Conservation (phyloP, 2,113 vertebrate genomes). For the Hiodon tergisus region DNA sequence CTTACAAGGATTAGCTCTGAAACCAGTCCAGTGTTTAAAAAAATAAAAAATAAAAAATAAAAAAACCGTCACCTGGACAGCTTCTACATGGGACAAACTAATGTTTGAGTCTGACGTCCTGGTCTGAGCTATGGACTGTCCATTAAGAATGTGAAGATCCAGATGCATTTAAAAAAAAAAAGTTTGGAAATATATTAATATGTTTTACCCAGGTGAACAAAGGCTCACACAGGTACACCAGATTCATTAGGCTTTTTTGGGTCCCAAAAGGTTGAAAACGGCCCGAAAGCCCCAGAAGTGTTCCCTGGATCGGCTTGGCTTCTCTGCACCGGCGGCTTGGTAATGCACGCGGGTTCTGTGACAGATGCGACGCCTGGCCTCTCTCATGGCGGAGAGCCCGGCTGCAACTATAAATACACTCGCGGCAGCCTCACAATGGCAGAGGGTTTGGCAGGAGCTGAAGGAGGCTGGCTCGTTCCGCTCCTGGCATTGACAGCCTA, state of each 20-base stretch:
- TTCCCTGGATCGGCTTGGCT: background rate
- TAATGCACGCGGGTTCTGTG: background rate
- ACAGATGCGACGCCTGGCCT: background rate
- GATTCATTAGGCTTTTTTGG: background rate
- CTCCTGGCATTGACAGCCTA: conserved; percentile 29
- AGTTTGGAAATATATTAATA: background rate
- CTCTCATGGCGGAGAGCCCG: conserved; percentile 16
- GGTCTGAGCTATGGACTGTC: background rate
- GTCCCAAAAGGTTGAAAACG: background rate
- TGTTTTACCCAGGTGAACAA: conserved; percentile 21
- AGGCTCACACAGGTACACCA: conserved; percentile 23
- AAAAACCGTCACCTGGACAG: too few species aligned
- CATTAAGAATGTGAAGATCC: too few species aligned
- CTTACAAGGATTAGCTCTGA: too few species aligned
- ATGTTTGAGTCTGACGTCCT: background rate
- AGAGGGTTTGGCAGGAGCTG: background rate
- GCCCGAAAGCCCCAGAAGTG: background rate
- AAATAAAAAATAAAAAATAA: too few species aligned
- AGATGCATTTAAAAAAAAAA: too few species aligned
- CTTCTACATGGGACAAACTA: background rate
- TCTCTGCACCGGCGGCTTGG: background rate
- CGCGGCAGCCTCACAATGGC: conserved; percentile 8
- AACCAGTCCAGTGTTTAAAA: too few species aligned
- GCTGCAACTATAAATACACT: conserved; percentile 35
- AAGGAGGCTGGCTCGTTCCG: conserved; percentile 10